Evolutionary conservation across 2,888 invertebrate genomes (phyloP).

Genomic region (Ophion slaviceki): DNA sequence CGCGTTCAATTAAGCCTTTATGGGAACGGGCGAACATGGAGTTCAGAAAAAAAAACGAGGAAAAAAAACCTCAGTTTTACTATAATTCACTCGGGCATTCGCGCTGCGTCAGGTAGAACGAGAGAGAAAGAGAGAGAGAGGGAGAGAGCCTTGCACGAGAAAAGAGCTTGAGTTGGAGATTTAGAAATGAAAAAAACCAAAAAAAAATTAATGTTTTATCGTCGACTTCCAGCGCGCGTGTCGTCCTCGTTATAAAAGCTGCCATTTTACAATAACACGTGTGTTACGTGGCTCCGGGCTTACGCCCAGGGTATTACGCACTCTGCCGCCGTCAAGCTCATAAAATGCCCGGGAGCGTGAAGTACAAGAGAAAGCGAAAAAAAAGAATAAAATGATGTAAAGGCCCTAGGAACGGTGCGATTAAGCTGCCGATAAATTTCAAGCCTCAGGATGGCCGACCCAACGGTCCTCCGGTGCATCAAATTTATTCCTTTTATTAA

Average conservation of each 20-base stretch:
- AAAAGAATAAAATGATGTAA: slow-evolving; percentile 45
- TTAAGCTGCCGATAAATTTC: slow-evolving; percentile 41
- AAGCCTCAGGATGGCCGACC: slow-evolving; percentile 9
- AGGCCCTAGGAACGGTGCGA: slow-evolving; percentile 43
- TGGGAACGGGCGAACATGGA: slow-evolving; percentile 57
- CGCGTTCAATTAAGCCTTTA: slow-evolving; percentile 78
- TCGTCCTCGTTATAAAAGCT: slow-evolving; percentile 64
- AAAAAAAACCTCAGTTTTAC: slow-evolving; percentile 70
- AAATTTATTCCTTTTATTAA: slow-evolving; percentile 18
- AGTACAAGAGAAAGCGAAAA: slow-evolving; percentile 16
- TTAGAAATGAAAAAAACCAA: neutral
- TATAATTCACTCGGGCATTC: slow-evolving; percentile 75
- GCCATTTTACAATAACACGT: slow-evolving; percentile 62
- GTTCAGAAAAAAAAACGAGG: slow-evolving; percentile 12
- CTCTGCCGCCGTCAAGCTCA: slow-evolving; percentile 42
- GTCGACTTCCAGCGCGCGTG: slow-evolving; percentile 45
- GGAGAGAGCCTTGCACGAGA: slow-evolving; percentile 33
- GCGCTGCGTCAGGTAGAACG: slow-evolving; percentile 73
- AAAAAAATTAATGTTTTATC: slow-evolving; percentile 49
- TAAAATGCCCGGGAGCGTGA: slow-evolving; percentile 52
- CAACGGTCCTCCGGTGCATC: neutral
- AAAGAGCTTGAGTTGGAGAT: slow-evolving; percentile 50
- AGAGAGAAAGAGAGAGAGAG: slow-evolving; percentile 5
- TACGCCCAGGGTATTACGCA: slow-evolving; percentile 38
- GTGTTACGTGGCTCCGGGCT: slow-evolving; percentile 25